Base-by-base conservation (phyloP, 2,888 invertebrate species). In the Nipponacmea schrenckii region DNA sequence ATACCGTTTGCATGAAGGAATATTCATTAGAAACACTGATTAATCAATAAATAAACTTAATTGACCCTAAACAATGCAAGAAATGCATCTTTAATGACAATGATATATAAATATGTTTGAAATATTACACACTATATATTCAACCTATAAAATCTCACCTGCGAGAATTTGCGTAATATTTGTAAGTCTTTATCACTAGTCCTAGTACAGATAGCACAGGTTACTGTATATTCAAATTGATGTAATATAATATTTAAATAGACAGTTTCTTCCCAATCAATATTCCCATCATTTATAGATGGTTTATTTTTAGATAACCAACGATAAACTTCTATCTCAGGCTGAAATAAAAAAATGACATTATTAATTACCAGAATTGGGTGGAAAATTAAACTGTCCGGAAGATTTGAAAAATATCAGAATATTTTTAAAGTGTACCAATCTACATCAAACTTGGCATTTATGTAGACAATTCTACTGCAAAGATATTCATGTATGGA, bases 231-330 rank as follows among this genome's bases (percentile, higher is more conserved):
- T 90, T 98, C 97, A 90, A 99, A 96, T 90, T 91, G 98, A 90
- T 99, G 98, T 88, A 99, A 94, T 84, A 98, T 91, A 56, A 98
- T 92, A 91, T 98, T 98, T 81, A 98, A 92, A 91, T 98, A 98
- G 78, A 98, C 97, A 72, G 98, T 98, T 91, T 99, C 98, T 90
- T 98, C 98, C 98, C 98, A 99, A 90, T 98, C 97, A 84, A 98
- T 94, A 87, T 95, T 95, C 63, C 95, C 94, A 91, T 98, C 97
- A 74, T 96, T 96, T 85, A 97, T 95, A 4, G 80, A 73, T 68
- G 98, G 98, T 86, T 98, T 91, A 90, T 97, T 97, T 87, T 96
- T 94, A 86, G 97, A 97, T 90, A 97, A 97, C 90, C 97, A 96
- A 78, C 98, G 94, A 91, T 96, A 98, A 79, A 98, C 98, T 91